Base-by-base conservation (phyloP, 2,888 invertebrate species). In the Cryptocephalus moraei region DNA sequence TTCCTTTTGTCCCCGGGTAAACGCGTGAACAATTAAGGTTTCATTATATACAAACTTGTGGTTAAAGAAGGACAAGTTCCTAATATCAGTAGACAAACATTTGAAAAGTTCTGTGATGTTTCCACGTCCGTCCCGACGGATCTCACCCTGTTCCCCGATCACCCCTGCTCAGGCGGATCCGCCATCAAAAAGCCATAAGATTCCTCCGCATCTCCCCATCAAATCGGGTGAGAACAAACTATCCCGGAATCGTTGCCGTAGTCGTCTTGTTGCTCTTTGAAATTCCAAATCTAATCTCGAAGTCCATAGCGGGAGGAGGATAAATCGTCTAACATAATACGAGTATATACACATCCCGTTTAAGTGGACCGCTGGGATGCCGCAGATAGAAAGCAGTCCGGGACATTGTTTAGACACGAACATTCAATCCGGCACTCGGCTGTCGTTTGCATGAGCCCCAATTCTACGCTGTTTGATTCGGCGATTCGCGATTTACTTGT, bases 401-500 rank as follows among this genome's bases (percentile, higher is more conserved):
- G 40, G 32, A 44, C 53, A 57, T 62, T 62, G 62, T 62, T 62
- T 62, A 61, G 61, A 62, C 60, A 59, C 55, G 58, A 60, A 60
- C 61, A 62, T 62, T 59, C 60, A 60, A 59, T 60, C 57, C 57
- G 53, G 56, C 56, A 59, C 60, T 61, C 60, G 54, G 55, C 59
- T 60, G 59, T 60, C 59, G 61, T 62, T 61, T 62, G 58, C 62
- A 61, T 59, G 60, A 55, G 56, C 54, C 54, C 52, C 55, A 52
- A 53, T 54, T 22, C 22, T 22, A 22, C 22, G 22, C 52, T 44
- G 56, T 56, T 54, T 55, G 57, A 57, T 58, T 58, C 57, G 58
- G 58, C 61, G 58, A 58, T 58, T 59, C 57, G 56, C 58, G 58
- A 61, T 62, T 61, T 61, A 60, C 61, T 61, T 62, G 62, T 62